phyloP scores from a whole-genome alignment of 1,140 invertebrate genomes.

The Zaprionus davidi region DNA sequence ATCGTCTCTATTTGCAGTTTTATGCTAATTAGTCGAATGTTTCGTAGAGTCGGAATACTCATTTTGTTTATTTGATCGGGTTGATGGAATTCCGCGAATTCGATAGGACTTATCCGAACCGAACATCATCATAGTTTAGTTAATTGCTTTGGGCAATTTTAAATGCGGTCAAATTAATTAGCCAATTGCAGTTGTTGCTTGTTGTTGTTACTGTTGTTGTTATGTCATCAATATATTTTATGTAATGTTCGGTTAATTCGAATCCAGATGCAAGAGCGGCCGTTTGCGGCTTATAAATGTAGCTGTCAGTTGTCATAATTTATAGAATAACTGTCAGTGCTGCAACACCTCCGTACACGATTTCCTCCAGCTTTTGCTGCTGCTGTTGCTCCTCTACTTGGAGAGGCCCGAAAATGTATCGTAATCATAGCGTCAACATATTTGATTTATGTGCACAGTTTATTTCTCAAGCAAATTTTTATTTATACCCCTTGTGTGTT shows the following conservation, averaged over 20 bases:
- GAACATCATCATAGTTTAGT: constrained; percentile 67
- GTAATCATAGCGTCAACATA: constrained; percentile 80
- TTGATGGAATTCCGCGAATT: constrained; percentile 44
- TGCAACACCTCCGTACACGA: constrained; percentile 76
- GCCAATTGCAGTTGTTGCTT: constrained; percentile 30
- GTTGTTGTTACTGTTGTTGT: constrained; percentile 43
- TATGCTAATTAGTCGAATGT: constrained; percentile 62
- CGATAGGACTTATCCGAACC: constrained; percentile 47
- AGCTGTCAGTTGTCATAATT: constrained; percentile 83
- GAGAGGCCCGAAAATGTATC: constrained; percentile 63
- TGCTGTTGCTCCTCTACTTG: constrained; percentile 32
- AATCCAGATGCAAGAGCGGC: constrained; percentile 57
- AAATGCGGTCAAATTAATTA: constrained; percentile 76
- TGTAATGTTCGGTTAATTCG: constrained; percentile 55
- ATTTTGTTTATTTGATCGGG: constrained; percentile 55
- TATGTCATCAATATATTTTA: constrained; percentile 65
- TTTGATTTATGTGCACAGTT: constrained; percentile 74
- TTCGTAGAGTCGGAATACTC: constrained; percentile 5
- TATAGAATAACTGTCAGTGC: constrained; percentile 80
- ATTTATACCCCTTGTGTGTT: neutral
- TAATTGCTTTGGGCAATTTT: constrained; percentile 77
- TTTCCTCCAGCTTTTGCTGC: constrained; percentile 50
- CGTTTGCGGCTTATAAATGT: constrained; percentile 79
- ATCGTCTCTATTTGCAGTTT: constrained; percentile 16
- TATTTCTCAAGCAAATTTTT: constrained; percentile 59